Evolutionary conservation across 2,888 invertebrate species (phyloP).

Genomic region (Stenodema calcarata): DNA sequence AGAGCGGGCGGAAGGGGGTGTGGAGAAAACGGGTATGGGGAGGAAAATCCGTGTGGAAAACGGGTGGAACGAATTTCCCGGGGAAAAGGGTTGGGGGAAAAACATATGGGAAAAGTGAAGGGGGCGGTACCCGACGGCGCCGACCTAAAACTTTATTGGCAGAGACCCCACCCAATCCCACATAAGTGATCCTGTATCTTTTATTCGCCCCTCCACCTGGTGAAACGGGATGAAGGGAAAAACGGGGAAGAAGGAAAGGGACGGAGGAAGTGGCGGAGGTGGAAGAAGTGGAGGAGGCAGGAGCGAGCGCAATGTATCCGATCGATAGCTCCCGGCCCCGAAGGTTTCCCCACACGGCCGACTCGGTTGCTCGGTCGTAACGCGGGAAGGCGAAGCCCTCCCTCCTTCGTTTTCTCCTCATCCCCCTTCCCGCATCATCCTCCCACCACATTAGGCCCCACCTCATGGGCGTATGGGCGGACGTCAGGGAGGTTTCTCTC

Average conservation of each 20-base stretch:
- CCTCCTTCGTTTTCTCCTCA: neutral
- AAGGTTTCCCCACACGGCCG: conserved; percentile 28
- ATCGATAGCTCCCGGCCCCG: conserved; percentile 10
- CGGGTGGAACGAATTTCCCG: conserved; percentile 8
- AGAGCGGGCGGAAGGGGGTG: neutral
- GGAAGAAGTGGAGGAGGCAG: neutral
- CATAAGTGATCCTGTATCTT: conserved; percentile 54
- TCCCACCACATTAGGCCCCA: conserved; percentile 12
- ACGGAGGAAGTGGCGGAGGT: neutral
- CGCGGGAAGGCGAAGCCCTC: conserved; percentile 5
- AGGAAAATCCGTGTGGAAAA: neutral
- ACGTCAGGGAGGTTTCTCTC: conserved; percentile 11
- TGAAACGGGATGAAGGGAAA: conserved; percentile 3
- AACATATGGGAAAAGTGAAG: neutral
- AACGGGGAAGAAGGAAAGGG: neutral
- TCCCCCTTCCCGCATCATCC: neutral
- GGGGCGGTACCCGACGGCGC: conserved; percentile 28
- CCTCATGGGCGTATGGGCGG: conserved; percentile 33
- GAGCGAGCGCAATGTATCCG: conserved; percentile 46
- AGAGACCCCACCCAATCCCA: conserved; percentile 48
- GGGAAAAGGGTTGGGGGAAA: conserved; percentile 45
- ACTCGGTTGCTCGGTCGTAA: conserved; percentile 13
- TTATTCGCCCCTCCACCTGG: conserved; percentile 52
- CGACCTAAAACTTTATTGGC: conserved; percentile 49
- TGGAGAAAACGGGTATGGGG: conserved; percentile 17